Evolutionary conservation across 2,113 vertebrate genomes (phyloP).

Genomic region (Atrichornis clamosus): DNA sequence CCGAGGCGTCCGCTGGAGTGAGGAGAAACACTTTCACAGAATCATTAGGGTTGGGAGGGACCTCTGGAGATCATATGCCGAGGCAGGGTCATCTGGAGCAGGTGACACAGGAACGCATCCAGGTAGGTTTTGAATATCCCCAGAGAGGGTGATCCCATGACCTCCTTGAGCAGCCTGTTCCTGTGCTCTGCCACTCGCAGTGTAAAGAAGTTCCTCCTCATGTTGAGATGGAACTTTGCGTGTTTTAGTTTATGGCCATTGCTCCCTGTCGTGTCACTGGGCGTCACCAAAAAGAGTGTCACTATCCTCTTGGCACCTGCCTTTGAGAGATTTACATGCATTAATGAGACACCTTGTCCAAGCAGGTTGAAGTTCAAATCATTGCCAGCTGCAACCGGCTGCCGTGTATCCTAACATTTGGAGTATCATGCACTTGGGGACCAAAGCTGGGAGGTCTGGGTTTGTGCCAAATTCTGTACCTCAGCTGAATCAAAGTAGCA

Average conservation of each 20-base stretch:
- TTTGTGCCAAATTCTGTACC: background rate
- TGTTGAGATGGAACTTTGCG: background rate
- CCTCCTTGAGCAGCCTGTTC: background rate
- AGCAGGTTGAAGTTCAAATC: background rate
- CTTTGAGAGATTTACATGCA: background rate
- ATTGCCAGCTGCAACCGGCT: background rate
- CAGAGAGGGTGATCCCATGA: background rate
- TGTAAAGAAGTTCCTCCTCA: background rate
- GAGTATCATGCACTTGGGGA: fast-evolving
- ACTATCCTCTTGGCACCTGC: background rate
- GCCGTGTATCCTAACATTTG: fast-evolving
- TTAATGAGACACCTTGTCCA: background rate
- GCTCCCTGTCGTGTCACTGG: background rate
- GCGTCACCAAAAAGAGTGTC: background rate
- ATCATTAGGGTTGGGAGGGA: background rate
- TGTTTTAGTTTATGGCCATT: background rate
- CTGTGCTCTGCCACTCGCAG: background rate
- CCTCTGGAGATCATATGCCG: too few species aligned
- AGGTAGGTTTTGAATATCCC: background rate
- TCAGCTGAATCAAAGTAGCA: background rate
- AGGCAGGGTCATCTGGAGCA: background rate
- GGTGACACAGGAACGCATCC: background rate
- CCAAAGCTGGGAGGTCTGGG: background rate
- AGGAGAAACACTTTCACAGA: background rate
- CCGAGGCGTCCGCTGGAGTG: background rate